These are phyloP conservation scores for Fragum fragum DNA, from an alignment of 2,888 invertebrate genomes.

Conservation along the genomic window DNA sequence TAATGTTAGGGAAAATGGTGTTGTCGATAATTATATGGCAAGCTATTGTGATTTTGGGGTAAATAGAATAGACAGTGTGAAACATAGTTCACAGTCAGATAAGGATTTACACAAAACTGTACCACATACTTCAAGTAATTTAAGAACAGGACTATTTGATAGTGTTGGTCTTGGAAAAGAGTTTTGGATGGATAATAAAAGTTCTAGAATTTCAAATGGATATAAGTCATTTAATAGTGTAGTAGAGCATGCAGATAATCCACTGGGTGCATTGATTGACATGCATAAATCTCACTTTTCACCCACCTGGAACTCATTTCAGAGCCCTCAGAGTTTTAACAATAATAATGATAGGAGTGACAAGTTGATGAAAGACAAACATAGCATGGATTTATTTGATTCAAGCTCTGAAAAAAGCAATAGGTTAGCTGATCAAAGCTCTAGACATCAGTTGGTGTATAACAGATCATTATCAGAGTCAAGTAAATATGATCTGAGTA, in stretches of 20 bases:
- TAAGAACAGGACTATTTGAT: conserved; percentile 13
- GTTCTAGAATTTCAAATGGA: background rate
- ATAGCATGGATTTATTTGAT: conserved; percentile 19
- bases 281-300: conserved; percentile 18
- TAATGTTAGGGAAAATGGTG: background rate
- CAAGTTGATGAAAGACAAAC: background rate
- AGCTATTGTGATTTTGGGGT: background rate
- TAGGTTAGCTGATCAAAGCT: background rate
- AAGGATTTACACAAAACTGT: background rate
- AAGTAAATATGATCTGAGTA: conserved; percentile 46
- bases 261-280: conserved; percentile 5
- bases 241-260: background rate
- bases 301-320: background rate
- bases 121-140: background rate
- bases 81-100: background rate
- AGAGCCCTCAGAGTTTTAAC: background rate
- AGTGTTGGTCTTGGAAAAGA: background rate
- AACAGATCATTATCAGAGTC: conserved; percentile 54
- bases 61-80: background rate
- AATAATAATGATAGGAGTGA: background rate
- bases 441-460: background rate
- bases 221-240: background rate
- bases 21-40: background rate
- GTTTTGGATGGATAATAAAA: background rate
- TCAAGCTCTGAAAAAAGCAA: conserved; percentile 11